phyloP scores from a whole-genome alignment of 2,113 vertebrate genomes.

The Cephalopterus ornatus region DNA sequence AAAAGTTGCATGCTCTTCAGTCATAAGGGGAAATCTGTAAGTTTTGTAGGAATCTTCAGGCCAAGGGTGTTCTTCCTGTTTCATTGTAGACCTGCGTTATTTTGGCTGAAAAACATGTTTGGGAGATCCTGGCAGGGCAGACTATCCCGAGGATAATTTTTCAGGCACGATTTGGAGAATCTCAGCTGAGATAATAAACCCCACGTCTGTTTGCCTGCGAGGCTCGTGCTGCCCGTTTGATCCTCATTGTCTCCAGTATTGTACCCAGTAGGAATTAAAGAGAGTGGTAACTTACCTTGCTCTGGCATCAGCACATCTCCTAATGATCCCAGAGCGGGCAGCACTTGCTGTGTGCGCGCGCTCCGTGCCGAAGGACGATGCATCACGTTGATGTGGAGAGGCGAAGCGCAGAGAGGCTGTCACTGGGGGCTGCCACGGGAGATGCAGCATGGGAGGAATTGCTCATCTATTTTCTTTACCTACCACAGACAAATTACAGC shows the following conservation, averaged over 20 bases:
- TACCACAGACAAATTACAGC: not conserved
- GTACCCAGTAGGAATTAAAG: not conserved
- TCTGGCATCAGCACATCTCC: not conserved
- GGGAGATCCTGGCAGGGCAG: not conserved
- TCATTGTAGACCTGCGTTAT: not conserved
- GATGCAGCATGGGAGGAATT: accelerated
- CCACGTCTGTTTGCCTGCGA: not conserved
- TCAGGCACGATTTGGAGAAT: accelerated
- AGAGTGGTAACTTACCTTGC: not conserved
- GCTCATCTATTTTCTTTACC: not conserved
- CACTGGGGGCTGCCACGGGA: not conserved
- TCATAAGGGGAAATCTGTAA: not conserved
- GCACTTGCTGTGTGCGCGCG: not conserved
- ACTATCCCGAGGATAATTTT: not conserved
- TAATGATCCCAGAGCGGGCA: not conserved
- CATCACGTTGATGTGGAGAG: not conserved
- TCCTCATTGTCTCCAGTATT: not conserved
- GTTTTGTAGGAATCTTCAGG: not conserved
- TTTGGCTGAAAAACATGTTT: not conserved
- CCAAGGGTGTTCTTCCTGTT: not conserved
- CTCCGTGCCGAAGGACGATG: accelerated
- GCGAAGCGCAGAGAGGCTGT: not conserved
- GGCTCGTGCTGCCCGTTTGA: not conserved
- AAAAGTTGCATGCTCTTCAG: not conserved
- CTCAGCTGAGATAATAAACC: not conserved